Base-by-base conservation (phyloP, 1,140 invertebrate species). In the Heliconius congener region DNA sequence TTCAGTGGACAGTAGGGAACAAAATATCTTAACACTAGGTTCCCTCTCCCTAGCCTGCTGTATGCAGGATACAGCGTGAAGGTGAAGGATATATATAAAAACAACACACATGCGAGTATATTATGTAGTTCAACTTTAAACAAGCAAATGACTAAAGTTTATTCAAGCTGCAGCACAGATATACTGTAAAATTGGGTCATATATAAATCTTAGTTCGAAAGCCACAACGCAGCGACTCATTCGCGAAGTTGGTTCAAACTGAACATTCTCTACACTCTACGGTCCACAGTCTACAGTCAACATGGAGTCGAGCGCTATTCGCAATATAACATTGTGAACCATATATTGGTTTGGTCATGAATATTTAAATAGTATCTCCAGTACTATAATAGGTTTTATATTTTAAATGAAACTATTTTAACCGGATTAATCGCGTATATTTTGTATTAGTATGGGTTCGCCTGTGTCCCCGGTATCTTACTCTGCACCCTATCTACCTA, bases 201-300 rank as follows among this genome's bases (percentile, higher is more conserved):
- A 66, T 66, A 66, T 30, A 66, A 30, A 66, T 66, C 30, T 66
- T 16, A 66, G 23, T 66, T 66, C 27, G 60, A 66, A 66, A 66
- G 27, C 60, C 60, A 66, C 60, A 30, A 16, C 60, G 60, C 6
- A 66, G 60, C 60, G 60, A 66, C 27, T 66, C 60, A 66, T 27
- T 66, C 60, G 60, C 27, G 60, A 66, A 66, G 60, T 66, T 66
- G 60, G 60, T 66, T 60, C 9, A 60, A 60, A 27, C 57, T 60
- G 57, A 60, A 60, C 57, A 60, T 60, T 23, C 57, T 11, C 57
- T 27, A 27, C 23, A 11, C n/a, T 60, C 8, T 1, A 27, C 23
- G 3, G 18, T n/a, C n/a, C 11, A 16, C 23, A 30, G 3, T 11
- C 3, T 30, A 30, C 55, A 57, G 55, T 57, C 16, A 57, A 57